Base-by-base conservation (phyloP, 2,113 vertebrate species). In the Ciconia boyciana region DNA sequence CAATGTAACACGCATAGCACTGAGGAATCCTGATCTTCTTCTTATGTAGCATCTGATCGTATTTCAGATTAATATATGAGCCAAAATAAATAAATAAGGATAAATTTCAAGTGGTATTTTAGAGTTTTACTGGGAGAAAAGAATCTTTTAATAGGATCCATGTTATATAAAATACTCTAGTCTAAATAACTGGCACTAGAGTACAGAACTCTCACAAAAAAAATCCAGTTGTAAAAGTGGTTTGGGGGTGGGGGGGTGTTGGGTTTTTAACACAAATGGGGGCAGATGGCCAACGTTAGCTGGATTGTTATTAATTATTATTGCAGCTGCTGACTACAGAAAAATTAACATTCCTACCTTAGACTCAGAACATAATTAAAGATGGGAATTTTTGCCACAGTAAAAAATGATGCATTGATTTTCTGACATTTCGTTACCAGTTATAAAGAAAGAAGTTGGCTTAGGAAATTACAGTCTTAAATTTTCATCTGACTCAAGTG, bases 391-490 rank as follows among this genome's bases (percentile, higher is more conserved):
- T 90, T 75, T 92, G 18, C n/a, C 90, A 89, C 39, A 74, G 66
- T 49, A 66, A 94, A 71, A 88, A 83, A 80, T 18, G 7, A 78
- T 55, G 24, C 28, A 96, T 93, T 93, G 89, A 94, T 92, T 92
- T 95, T 93, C 61, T 85, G 88, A 83, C 19, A 81, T 80, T 93
- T 86, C 68, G 77, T 78, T 78, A 80, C 32, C 72, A 60, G 44
- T 58, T 52, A 64, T 22, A 93, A 86, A 71, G 60, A 71, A 83
- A 94, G 46, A 88, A 81, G 21, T 3, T 72, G 62, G 17, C 36
- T 88, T 85, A 65, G 71, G 52, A 89, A 94, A 94, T 71, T 70
- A 52, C 7, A 68, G 39, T 52, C 43, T 70, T 89, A 70, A 39
- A 66, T 96, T 93, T 90, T 78, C 34, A 90, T 61, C 39, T 51